A percentile compares a stretch with the other conserved stretches of the same genome.
Evolutionary conservation across 1,140 invertebrate species (phyloP).

Genomic region (Drosophila dunni): DNA sequence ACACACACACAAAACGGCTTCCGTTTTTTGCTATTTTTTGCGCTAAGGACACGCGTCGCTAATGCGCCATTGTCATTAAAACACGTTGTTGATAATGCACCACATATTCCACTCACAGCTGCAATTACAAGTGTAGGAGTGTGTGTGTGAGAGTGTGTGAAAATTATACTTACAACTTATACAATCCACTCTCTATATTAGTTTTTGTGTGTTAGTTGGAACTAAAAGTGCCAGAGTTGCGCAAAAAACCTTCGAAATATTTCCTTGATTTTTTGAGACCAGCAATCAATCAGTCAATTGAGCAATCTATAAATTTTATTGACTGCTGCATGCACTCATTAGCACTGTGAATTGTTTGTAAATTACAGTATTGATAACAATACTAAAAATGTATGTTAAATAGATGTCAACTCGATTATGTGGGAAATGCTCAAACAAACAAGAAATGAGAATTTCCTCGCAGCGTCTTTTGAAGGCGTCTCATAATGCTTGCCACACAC

Average conservation of each 20-base stretch:
- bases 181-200: neutral
- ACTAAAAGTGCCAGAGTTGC: no score
- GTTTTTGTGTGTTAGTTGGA: neutral
- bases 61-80: conserved; percentile 28
- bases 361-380: conserved; percentile 4
- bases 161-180: neutral
- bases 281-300: neutral
- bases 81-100: conserved; percentile 11
- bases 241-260: no score
- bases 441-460: conserved; percentile 37
- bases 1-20: conserved; percentile 19
- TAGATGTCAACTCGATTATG: neutral
- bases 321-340: neutral
- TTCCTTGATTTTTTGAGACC: no score
- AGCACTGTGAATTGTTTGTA: neutral
- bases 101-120: conserved; percentile 21
- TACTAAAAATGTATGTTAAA: neutral
- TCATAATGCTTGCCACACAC: conserved; percentile 16
- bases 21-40: conserved; percentile 5
- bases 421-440: conserved; percentile 17
- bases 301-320: neutral
- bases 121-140: neutral
- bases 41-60: conserved; percentile 12
- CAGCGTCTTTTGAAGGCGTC: conserved; percentile 31
- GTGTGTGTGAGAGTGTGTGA: neutral